A percentile compares a stretch with the other conserved stretches of the same genome.
These are phyloP conservation scores for Eciton burchellii DNA, from an alignment of 1,140 invertebrate genomes.

Conservation along the genomic window DNA sequence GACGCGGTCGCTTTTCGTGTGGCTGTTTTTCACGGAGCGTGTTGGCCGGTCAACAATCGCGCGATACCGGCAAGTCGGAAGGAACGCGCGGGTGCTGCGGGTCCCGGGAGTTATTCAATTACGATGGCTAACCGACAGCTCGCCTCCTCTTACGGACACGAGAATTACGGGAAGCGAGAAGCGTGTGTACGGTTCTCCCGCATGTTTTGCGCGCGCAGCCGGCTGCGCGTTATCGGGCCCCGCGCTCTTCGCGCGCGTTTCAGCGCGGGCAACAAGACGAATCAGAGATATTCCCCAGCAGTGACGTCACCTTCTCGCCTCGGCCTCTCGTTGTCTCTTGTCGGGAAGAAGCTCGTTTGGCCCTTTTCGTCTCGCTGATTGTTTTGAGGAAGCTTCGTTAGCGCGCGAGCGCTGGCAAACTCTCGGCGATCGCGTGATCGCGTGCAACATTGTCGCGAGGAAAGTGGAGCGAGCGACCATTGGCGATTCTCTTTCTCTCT, in stretches of 20 bases:
- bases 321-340: conserved; percentile 9
- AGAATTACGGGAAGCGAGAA: conserved; percentile 31
- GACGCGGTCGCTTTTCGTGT: conserved; percentile 20
- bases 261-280: conserved; percentile 31
- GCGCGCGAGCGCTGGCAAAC: too few relatives aligned
- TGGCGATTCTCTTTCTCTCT: too few relatives aligned
- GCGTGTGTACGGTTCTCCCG: conserved; percentile 27
- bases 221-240: too few relatives aligned
- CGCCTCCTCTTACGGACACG: conserved; percentile 39
- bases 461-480: too few relatives aligned
- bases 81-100: conserved; percentile 50
- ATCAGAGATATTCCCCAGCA: conserved; percentile 12
- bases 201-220: conserved; percentile 6
- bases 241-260: too few relatives aligned
- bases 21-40: too few relatives aligned
- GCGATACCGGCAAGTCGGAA: conserved; percentile 55
- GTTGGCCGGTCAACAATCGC: conserved; percentile 45
- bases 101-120: conserved; percentile 45
- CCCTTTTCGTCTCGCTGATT: too few relatives aligned
- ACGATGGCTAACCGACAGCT: conserved; percentile 48
- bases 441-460: background rate
- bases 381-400: too few relatives aligned
- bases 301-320: background rate
- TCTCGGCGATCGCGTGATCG: background rate
- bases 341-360: conserved; percentile 10